Percentiles rank a stretch among this genome's conserved stretches.
phyloP scores from a whole-genome alignment of 2,797 vertebrate genomes.

The Notamacropus eugenii region DNA sequence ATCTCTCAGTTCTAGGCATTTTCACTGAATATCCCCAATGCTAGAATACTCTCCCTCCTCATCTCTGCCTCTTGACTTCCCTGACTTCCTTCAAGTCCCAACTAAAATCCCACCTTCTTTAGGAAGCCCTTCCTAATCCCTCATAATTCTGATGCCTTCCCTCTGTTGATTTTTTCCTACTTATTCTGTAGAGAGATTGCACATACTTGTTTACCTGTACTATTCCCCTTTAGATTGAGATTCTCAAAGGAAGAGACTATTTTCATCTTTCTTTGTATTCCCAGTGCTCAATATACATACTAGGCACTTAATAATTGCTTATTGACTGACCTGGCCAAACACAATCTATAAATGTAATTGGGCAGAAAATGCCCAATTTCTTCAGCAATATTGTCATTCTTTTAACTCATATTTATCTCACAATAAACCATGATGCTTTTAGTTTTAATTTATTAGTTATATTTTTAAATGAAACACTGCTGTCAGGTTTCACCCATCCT shows the following conservation, averaged over 20 bases:
- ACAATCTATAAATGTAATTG: background rate
- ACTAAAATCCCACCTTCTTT: background rate
- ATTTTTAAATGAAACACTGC: background rate
- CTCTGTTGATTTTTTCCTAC: background rate
- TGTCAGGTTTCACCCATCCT: background rate
- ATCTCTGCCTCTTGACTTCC: background rate
- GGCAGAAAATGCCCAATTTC: background rate
- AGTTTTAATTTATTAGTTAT: background rate
- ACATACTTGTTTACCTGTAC: background rate
- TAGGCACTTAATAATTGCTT: background rate
- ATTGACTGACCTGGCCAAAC: background rate
- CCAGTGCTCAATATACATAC: background rate
- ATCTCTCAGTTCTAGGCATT: background rate
- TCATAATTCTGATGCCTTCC: background rate
- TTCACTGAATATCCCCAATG: background rate
- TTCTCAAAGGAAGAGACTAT: background rate
- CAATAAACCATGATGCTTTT: background rate
- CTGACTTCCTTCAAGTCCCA: background rate
- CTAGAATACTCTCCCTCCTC: background rate
- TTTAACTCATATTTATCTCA: background rate
- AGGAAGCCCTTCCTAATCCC: background rate
- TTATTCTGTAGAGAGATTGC: background rate
- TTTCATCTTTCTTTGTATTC: background rate
- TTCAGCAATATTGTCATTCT: background rate
- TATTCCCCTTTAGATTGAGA: background rate